Percentiles rank a stretch among this genome's conserved stretches.
These are phyloP conservation scores for Otolemur crassicaudatus DNA, from an alignment of 2,797 vertebrate species.

Conservation along the genomic window DNA sequence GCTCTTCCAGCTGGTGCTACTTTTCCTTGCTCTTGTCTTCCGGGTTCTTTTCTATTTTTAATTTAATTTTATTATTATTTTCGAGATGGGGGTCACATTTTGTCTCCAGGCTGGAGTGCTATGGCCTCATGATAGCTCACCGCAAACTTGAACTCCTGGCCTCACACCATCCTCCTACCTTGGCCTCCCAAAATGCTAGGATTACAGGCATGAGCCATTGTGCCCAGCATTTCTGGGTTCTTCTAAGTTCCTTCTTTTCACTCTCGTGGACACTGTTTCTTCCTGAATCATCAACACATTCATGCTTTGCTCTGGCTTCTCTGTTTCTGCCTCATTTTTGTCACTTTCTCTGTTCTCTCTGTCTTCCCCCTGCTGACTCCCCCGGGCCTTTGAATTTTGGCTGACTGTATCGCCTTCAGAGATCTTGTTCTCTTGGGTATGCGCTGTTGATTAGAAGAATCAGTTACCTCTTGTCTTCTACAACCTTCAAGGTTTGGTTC, in stretches of 20 bases:
- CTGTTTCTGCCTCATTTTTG: background rate
- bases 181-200: background rate
- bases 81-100: background rate
- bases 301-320: background rate
- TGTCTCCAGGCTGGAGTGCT: background rate
- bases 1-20: background rate
- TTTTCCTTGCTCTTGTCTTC: background rate
- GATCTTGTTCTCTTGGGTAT: background rate
- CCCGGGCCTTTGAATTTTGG: background rate
- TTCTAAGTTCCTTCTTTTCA: background rate
- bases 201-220: background rate
- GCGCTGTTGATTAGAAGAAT: background rate
- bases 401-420: background rate
- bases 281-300: background rate
- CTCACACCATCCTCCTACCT: background rate
- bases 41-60: background rate
- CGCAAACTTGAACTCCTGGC: background rate
- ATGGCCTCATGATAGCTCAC: background rate
- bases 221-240: background rate
- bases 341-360: background rate
- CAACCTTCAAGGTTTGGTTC: slow-evolving; percentile 33
- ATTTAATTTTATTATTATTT: too few species aligned
- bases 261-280: background rate
- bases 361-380: too few species aligned
- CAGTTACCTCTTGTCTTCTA: background rate